phyloP scores from a whole-genome alignment of 2,888 invertebrate genomes.

The Agapostemon virescens region DNA sequence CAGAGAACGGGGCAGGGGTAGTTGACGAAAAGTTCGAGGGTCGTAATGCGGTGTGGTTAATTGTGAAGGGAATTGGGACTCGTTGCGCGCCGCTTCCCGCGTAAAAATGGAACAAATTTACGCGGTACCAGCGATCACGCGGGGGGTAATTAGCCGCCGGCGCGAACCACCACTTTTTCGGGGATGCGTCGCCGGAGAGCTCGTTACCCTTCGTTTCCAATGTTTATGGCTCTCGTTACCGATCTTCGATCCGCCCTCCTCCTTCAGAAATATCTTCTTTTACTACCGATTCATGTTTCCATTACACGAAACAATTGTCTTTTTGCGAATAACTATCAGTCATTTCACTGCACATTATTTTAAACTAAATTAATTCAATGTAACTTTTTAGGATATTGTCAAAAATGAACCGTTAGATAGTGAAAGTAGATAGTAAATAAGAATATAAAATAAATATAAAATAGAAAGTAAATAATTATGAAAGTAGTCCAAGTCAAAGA shows the following conservation, averaged over 20 bases:
- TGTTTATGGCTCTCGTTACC: slow-evolving; percentile 10
- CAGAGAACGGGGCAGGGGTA: background rate
- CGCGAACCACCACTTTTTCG: slow-evolving; percentile 22
- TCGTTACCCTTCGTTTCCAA: slow-evolving; percentile 17
- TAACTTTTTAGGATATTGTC: too few relatives aligned
- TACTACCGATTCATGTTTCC: background rate
- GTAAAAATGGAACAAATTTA: slow-evolving; percentile 49
- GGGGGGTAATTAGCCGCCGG: slow-evolving; percentile 42
- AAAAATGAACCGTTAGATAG: too few relatives aligned
- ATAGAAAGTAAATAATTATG: too few relatives aligned
- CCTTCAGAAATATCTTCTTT: background rate
- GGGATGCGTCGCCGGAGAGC: slow-evolving; percentile 1
- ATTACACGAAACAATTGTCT: too few relatives aligned
- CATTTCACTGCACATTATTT: too few relatives aligned
- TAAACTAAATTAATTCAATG: too few relatives aligned
- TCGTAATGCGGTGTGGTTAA: slow-evolving; percentile 52
- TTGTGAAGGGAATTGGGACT: slow-evolving; percentile 54
- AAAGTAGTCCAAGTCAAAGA: too few relatives aligned
- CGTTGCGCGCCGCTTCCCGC: slow-evolving; percentile 45
- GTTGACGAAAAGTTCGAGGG: slow-evolving; percentile 59
- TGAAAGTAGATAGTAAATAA: too few relatives aligned
- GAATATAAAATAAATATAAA: too few relatives aligned
- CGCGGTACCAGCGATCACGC: background rate
- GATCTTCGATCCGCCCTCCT: background rate
- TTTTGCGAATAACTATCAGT: too few relatives aligned